Base-by-base conservation (phyloP, 2,797 vertebrate genomes). In the Clarias fuscus region DNA sequence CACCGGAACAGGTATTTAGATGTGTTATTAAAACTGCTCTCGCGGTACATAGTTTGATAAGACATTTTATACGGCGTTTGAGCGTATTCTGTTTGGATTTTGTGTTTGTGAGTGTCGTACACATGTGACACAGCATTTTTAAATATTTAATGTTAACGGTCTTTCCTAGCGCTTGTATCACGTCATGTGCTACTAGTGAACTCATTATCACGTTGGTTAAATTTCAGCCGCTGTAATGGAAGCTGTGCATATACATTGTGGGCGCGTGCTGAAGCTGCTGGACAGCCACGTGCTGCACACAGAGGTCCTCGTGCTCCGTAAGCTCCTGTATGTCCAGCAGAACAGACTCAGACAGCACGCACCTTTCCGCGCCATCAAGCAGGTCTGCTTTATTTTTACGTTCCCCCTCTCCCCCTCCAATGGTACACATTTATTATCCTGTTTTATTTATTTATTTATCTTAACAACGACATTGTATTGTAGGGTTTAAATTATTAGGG, bases 221-320 rank as follows among this genome's bases (percentile, higher is more conserved):
- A 72, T 87, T 86, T 1, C 70, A 99, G 98, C 89, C 84, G 13
- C 5, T 1, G 65, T 72, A 4, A 83, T 96, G 53, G 87, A 91
- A 86, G 53, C 2, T 37, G 68, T 97, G 82, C 7, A 92, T 87
- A 83, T 75, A 85, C 91, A 87, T 3, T 96, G 95, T 82, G 82
- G 58, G 4, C 64, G 85, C 0, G 93, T 95, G 24, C 83, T 92
- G 1, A 90, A 33, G 67, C 89, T 95, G 0, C 84, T 98, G 76
- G 91, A 85, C 59, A 96, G 92, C 84, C 86, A 88, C 4, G 85
- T 93, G 18, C 91, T 97, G n/a, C 93, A 95, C 84, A 93, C 94
- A 64, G 98, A 99, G 91, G 89, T 94, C 1, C 91, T 94, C 15
- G 90, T 97, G 2, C 90, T 99, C 4, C 95, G 95, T 75, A 92